These are phyloP conservation scores for Actinopyga echinites DNA, from an alignment of 53 echinoderm and acorn worm species.

Conservation along the genomic window DNA sequence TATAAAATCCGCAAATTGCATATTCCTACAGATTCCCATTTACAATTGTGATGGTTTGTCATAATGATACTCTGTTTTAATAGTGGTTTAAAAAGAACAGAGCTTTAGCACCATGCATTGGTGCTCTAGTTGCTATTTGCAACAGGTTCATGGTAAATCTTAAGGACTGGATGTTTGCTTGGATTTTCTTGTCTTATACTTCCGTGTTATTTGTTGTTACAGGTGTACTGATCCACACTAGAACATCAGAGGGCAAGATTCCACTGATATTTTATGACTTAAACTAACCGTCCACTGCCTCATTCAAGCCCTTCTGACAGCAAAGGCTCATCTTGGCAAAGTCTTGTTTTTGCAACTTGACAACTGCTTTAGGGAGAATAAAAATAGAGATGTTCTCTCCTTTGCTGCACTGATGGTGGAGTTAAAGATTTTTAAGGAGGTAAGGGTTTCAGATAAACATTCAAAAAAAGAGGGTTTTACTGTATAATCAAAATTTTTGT, in stretches of 20 bases:
- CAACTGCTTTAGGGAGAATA: slow-evolving; percentile 12
- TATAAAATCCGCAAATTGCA: too few relatives aligned
- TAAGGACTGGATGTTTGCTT: too few relatives aligned
- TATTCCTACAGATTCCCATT: too few relatives aligned
- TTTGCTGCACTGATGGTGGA: neutral
- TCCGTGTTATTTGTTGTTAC: neutral
- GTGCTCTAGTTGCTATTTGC: too few relatives aligned
- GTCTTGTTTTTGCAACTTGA: neutral
- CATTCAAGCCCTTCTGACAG: neutral
- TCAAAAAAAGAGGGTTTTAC: too few relatives aligned
- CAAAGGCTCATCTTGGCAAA: neutral
- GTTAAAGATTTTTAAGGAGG: neutral
- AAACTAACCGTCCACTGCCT: neutral
- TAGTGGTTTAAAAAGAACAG: too few relatives aligned
- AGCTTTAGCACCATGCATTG: too few relatives aligned
- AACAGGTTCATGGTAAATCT: too few relatives aligned
- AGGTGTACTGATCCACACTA: neutral
- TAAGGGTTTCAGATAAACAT: too few relatives aligned
- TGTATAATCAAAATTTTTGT: neutral
- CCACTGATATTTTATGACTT: neutral
- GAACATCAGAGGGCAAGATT: neutral
- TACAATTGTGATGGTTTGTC: too few relatives aligned
- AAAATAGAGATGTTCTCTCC: neutral
- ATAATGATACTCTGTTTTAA: too few relatives aligned
- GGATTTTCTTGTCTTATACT: too few relatives aligned